phyloP scores from a whole-genome alignment of 1,140 invertebrate genomes.

The Trichonephila clavata region DNA sequence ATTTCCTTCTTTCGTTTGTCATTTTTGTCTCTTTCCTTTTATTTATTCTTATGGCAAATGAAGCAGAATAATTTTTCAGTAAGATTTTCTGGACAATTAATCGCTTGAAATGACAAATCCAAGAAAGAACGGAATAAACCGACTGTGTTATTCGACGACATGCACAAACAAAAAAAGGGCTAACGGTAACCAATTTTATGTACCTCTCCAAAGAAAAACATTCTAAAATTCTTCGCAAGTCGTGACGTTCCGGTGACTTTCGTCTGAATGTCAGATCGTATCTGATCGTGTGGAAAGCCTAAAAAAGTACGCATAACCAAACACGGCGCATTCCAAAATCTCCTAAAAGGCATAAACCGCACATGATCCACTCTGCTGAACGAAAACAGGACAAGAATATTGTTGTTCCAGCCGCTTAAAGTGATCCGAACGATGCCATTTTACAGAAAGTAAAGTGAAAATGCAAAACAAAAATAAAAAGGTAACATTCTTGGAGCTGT shows the following conservation, averaged over 20 bases:
- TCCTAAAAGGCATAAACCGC: slow-evolving; percentile 33
- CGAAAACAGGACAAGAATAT: slow-evolving; percentile 19
- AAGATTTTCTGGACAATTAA: too few relatives aligned
- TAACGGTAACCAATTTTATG: too few relatives aligned
- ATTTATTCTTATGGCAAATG: too few relatives aligned
- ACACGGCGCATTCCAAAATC: slow-evolving; percentile 8
- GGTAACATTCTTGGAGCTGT: slow-evolving; percentile 43
- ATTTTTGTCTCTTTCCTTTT: too few relatives aligned
- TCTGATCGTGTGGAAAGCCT: not conserved
- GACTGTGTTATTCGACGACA: too few relatives aligned
- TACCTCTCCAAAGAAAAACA: not conserved
- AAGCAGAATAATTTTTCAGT: too few relatives aligned
- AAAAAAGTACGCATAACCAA: not conserved
- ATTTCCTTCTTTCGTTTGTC: too few relatives aligned
- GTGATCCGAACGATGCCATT: slow-evolving; percentile 37
- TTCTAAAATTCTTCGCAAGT: not conserved
- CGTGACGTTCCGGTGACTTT: slow-evolving; percentile 2
- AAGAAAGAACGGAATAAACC: too few relatives aligned
- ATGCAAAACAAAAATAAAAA: slow-evolving; percentile 10
- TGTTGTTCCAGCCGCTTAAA: slow-evolving; percentile 28
- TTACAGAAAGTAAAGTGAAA: slow-evolving; percentile 16
- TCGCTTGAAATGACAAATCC: too few relatives aligned
- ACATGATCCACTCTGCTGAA: slow-evolving; percentile 40
- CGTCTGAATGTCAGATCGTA: not conserved
- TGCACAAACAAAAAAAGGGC: too few relatives aligned